Evolutionary conservation across 1,140 invertebrate species (phyloP).

Genomic region (Apis laboriosa): DNA sequence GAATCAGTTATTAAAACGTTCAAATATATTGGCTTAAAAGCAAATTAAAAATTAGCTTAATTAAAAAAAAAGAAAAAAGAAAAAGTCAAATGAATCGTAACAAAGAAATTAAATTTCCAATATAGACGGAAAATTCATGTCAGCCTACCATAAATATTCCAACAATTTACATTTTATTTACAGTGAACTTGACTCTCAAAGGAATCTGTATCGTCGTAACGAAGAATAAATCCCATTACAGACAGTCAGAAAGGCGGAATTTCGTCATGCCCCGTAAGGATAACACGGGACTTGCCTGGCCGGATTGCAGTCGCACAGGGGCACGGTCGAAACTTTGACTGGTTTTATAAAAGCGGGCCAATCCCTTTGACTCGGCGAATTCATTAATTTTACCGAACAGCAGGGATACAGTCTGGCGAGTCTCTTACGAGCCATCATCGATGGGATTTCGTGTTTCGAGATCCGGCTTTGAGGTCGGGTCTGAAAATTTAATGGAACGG

Average conservation of each 20-base stretch:
- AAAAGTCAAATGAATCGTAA: too few species aligned
- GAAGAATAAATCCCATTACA: background rate
- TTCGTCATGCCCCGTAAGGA: background rate
- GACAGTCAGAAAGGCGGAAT: background rate
- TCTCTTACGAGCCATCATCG: background rate
- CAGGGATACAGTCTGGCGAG: too few species aligned
- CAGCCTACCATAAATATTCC: too few species aligned
- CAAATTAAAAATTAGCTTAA: too few species aligned
- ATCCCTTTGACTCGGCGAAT: background rate
- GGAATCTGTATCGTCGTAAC: background rate
- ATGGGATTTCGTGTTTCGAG: background rate
- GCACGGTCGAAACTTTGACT: background rate
- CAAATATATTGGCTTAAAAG: too few species aligned
- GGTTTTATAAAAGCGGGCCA: background rate
- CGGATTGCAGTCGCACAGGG: too few species aligned
- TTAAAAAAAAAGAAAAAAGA: too few species aligned
- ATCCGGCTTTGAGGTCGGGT: slow-evolving; percentile 8
- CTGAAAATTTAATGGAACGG: slow-evolving; percentile 38
- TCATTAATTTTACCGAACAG: slow-evolving; percentile 4
- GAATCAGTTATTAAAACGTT: too few species aligned
- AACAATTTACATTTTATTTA: too few species aligned
- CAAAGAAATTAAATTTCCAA: background rate
- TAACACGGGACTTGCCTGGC: too few species aligned
- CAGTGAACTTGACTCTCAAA: background rate
- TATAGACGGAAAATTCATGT: background rate